These are phyloP conservation scores for Ptiloglossa arizonensis DNA, from an alignment of 1,140 invertebrate genomes.

Conservation along the genomic window DNA sequence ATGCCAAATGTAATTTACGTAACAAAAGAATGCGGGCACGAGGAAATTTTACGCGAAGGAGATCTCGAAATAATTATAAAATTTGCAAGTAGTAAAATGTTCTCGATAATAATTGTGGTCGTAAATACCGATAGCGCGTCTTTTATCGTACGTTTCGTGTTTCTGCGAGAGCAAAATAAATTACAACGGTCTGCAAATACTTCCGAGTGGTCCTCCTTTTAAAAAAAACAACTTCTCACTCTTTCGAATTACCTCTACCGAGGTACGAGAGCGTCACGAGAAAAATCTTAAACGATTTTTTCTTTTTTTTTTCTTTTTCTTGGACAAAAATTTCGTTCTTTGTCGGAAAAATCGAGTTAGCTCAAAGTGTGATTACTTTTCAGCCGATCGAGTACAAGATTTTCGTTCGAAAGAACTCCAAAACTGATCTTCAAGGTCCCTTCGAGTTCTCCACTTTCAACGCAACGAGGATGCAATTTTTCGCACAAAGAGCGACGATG, in stretches of 20 bases:
- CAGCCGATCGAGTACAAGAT: not conserved
- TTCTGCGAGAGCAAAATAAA: no score
- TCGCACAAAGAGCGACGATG: not conserved
- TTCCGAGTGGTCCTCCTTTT: no score
- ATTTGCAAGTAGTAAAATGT: not conserved
- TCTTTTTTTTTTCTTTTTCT: not conserved
- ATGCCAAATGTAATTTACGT: conserved; percentile 7
- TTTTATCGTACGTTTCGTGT: not conserved
- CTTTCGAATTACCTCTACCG: no score
- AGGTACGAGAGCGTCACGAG: no score
- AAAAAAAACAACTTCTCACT: no score
- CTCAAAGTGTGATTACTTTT: not conserved
- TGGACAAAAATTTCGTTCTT: not conserved
- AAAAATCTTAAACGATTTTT: not conserved
- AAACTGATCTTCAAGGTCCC: no score
- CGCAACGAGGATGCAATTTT: not conserved
- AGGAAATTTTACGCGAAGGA: not conserved
- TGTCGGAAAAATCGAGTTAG: not conserved
- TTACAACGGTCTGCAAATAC: no score
- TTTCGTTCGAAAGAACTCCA: no score
- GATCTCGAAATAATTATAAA: conserved; percentile 2
- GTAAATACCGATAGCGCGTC: not conserved
- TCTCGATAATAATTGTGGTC: not conserved
- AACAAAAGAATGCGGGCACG: not conserved
- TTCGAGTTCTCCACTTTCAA: no score